Base-by-base conservation (phyloP, 1,140 invertebrate species). In the Ceratitis capitata region DNA sequence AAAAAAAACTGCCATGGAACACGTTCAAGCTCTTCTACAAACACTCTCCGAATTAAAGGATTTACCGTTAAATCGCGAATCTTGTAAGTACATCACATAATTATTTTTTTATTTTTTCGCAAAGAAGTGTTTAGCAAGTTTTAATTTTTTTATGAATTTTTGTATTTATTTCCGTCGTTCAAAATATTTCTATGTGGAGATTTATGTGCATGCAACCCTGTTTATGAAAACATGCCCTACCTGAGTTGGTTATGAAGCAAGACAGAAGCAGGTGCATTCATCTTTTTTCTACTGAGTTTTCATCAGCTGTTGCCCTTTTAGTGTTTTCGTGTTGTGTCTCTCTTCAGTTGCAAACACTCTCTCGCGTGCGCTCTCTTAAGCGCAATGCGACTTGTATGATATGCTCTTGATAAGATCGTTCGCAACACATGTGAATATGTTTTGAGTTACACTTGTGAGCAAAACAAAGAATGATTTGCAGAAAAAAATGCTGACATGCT, bases 51-150 rank as follows among this genome's bases (percentile, higher is more conserved):
- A 92, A 89, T 87, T 90, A 26, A 88, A 88, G 86, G 89, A 90
- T 78, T 86, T 90, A 85, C 88, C 89, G 39, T 61, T 89, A 14
- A 91, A 90, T 88, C 88, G 89, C 49, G 89, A 91, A 82, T 87
- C 89, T 86, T 89, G 90, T 91, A 90, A 91, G 89, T 92, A 88
- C n/a, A n/a, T n/a, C n/a, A n/a, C n/a, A n/a, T n/a, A n/a, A n/a
- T n/a, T n/a, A n/a, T n/a, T n/a, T 85, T 87, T 69, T 19, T 69
- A 32, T 35, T 29, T 53, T n/a, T n/a, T n/a, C 1, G 12, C 35
- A 69, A 3, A 16, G 29, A 19, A 4, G 14, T 19, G n/a, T 16
- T 19, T 12, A 53, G 47, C 14, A 49, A 7, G 14, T 49, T 9
- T 49, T 49, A 14, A 61, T 29, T 0, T 29, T 29, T 29, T 29